Percentiles rank a stretch among this genome's conserved stretches.
phyloP scores from a whole-genome alignment of 1,140 invertebrate genomes.

The Saccostrea glomerata region DNA sequence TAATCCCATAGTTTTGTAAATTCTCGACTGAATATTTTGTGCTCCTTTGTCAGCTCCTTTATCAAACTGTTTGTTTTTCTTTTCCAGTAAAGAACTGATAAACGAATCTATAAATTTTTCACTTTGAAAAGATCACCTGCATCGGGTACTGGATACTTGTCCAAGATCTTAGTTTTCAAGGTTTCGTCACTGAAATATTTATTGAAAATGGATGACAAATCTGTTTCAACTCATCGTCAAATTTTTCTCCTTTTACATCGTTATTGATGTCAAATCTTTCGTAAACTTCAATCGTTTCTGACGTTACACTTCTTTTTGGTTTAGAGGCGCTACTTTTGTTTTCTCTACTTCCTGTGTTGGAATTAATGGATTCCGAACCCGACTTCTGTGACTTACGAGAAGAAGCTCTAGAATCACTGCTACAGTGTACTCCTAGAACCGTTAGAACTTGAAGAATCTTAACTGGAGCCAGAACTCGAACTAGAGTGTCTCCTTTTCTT shows the following conservation, averaged over 20 bases:
- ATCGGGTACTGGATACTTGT: neutral
- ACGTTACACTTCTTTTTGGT: neutral
- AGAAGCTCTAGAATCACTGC: neutral
- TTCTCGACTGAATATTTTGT: neutral
- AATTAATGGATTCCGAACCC: neutral
- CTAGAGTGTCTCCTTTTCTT: neutral
- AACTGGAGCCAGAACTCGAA: neutral
- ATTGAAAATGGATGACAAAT: neutral
- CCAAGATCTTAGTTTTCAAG: neutral
- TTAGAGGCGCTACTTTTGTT: neutral
- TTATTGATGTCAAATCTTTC: neutral
- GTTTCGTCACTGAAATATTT: neutral
- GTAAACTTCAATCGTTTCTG: neutral
- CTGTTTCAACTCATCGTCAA: neutral
- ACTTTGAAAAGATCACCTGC: neutral
- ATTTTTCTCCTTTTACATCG: neutral
- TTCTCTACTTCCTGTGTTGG: neutral
- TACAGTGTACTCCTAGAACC: neutral
- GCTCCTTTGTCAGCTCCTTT: neutral
- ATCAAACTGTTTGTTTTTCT: slow-evolving; percentile 5
- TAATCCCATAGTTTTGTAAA: too few relatives aligned
- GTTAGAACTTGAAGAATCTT: neutral
- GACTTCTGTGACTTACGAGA: neutral
- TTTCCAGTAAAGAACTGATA: neutral
- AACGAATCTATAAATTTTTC: neutral